Conservation (phyloP, 1,140 invertebrate species). For the Dreissena polymorpha region DNA sequence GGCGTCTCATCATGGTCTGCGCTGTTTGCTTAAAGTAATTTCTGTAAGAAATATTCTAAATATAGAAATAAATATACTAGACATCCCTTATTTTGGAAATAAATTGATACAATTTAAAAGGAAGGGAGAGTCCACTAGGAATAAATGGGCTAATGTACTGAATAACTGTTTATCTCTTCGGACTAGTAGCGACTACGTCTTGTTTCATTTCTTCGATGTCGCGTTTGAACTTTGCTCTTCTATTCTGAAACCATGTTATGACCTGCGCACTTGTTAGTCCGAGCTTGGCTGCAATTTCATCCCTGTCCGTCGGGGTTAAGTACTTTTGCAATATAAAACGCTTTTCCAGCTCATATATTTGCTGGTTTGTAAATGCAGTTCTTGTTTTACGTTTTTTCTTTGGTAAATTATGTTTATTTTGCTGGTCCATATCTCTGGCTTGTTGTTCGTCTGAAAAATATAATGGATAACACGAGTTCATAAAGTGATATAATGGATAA, state of each 20-base stretch:
- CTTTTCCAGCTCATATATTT: slow-evolving; percentile 56
- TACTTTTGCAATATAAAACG: slow-evolving; percentile 49
- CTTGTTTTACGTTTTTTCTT: slow-evolving; percentile 56
- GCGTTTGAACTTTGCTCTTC: slow-evolving; percentile 51
- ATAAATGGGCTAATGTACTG: no score
- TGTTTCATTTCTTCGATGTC: slow-evolving; percentile 57
- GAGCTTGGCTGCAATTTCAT: slow-evolving; percentile 41
- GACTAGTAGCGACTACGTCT: slow-evolving; percentile 40
- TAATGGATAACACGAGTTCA: neutral
- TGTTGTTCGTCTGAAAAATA: slow-evolving; percentile 33
- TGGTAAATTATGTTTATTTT: slow-evolving; percentile 28
- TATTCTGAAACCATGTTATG: slow-evolving; percentile 54
- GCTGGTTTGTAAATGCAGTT: slow-evolving; percentile 53
- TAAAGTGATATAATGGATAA: no score
- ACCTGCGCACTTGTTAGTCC: slow-evolving; percentile 48
- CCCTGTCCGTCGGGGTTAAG: slow-evolving; percentile 44
- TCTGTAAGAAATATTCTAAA: no score
- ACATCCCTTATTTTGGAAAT: no score
- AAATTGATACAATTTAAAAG: no score
- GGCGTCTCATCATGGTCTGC: no score
- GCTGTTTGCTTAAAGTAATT: no score
- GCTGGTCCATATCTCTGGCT: slow-evolving; percentile 22
- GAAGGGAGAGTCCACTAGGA: no score
- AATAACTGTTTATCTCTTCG: neutral
- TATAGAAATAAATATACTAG: no score